phyloP scores from a whole-genome alignment of 2,113 vertebrate genomes.

The Turnix velox region DNA sequence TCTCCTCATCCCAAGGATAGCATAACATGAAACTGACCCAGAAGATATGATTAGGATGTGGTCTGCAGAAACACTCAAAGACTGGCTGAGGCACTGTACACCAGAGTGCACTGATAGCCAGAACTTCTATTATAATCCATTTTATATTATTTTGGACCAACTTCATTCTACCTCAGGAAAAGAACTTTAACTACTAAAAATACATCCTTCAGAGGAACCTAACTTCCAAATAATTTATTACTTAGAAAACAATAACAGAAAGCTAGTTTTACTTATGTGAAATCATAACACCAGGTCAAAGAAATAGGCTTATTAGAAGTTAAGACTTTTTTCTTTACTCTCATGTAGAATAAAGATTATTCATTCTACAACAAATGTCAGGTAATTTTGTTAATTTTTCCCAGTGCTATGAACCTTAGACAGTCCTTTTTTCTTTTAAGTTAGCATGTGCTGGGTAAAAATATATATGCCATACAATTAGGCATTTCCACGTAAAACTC shows the following conservation, averaged over 20 bases:
- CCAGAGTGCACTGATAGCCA: not conserved
- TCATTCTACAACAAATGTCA: not conserved
- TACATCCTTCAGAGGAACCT: not conserved
- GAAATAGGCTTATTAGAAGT: not conserved
- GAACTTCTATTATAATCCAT: not conserved
- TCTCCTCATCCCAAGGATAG: not conserved
- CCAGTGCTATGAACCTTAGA: not conserved
- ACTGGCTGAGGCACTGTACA: too few species aligned
- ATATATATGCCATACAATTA: not conserved
- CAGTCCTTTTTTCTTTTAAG: not conserved
- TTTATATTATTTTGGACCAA: not conserved
- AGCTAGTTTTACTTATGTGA: not conserved
- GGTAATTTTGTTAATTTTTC: not conserved
- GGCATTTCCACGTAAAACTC: not conserved
- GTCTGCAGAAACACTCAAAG: not conserved
- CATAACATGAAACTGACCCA: fast-evolving
- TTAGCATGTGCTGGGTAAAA: not conserved
- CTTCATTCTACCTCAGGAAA: not conserved
- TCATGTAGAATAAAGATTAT: not conserved
- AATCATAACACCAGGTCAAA: not conserved
- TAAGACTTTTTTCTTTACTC: not conserved
- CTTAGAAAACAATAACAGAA: not conserved
- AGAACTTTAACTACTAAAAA: not conserved
- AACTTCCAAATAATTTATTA: not conserved
- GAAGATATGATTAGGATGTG: fast-evolving